Conservation (phyloP, 2,113 vertebrate genomes). For the Picathartes gymnocephalus region DNA sequence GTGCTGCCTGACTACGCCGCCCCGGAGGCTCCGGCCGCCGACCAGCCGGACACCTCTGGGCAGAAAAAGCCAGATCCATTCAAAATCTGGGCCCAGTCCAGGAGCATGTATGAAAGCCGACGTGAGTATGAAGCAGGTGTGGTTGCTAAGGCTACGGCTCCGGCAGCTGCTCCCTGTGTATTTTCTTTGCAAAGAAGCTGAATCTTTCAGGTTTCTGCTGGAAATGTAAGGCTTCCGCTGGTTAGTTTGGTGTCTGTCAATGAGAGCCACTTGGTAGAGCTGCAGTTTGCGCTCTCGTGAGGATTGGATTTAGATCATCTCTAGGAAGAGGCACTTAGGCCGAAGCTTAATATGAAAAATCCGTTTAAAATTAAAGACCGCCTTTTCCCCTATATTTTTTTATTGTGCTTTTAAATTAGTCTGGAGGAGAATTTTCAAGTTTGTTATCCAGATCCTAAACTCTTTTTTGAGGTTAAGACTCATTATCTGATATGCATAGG, state of each 20-base stretch:
- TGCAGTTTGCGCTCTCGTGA: background rate
- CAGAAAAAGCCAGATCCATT: conserved; percentile 98
- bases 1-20: conserved; percentile 73
- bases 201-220: background rate
- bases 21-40: conserved; percentile 71
- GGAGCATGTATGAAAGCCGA: conserved; percentile 99
- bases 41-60: conserved; percentile 82
- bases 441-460: background rate
- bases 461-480: background rate
- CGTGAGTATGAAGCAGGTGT: conserved; percentile 85
- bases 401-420: background rate
- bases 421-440: background rate
- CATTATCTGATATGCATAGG: background rate
- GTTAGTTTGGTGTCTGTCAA: background rate
- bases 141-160: conserved; percentile 41
- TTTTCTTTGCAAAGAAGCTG: background rate
- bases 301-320: background rate
- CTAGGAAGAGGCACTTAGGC: background rate
- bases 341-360: background rate
- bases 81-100: conserved; percentile 99
- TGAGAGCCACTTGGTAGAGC: background rate
- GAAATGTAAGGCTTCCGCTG: background rate
- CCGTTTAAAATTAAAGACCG: background rate
- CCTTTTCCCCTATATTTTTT: background rate
- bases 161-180: background rate